Conservation (phyloP, 2,888 invertebrate species). For the Xiphydria camelus region DNA sequence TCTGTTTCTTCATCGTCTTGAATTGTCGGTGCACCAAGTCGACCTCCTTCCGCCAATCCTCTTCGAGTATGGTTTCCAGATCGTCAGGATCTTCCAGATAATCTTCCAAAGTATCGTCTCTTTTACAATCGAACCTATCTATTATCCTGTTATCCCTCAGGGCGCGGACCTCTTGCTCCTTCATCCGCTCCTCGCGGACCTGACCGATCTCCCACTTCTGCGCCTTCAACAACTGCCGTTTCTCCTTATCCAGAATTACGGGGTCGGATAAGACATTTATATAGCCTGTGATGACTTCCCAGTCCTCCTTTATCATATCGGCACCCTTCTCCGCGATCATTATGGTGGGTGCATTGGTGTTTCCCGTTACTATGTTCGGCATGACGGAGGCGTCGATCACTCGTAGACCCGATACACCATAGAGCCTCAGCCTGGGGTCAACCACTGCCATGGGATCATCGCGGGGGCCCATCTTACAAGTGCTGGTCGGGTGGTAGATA, state of each 20-base stretch:
- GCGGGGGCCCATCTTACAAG: slow-evolving; percentile 78
- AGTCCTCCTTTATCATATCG: slow-evolving; percentile 80
- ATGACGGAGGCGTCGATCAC: slow-evolving; percentile 84
- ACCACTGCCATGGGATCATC: slow-evolving; percentile 69
- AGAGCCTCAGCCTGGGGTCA: slow-evolving; percentile 68
- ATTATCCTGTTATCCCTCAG: neutral
- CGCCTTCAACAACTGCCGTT: neutral
- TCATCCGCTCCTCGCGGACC: neutral
- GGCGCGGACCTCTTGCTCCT: neutral
- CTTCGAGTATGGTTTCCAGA: slow-evolving; percentile 11
- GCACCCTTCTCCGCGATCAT: slow-evolving; percentile 86
- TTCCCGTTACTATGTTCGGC: slow-evolving; percentile 78
- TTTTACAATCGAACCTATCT: neutral
- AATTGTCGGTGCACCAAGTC: slow-evolving; percentile 9
- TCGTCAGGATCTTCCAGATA: slow-evolving; percentile 9
- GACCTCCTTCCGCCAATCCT: slow-evolving; percentile 14
- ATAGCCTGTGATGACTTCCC: slow-evolving; percentile 37
- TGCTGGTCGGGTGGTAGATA: slow-evolving; percentile 81
- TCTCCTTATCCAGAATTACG: neutral
- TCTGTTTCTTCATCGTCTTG: slow-evolving; percentile 9
- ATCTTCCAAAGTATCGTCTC: neutral
- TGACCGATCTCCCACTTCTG: neutral
- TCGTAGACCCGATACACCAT: slow-evolving; percentile 70
- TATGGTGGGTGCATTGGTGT: slow-evolving; percentile 80
- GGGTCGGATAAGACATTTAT: neutral